Base-by-base conservation (phyloP, 2,113 vertebrate species). In the Rhizomys pruinosus region DNA sequence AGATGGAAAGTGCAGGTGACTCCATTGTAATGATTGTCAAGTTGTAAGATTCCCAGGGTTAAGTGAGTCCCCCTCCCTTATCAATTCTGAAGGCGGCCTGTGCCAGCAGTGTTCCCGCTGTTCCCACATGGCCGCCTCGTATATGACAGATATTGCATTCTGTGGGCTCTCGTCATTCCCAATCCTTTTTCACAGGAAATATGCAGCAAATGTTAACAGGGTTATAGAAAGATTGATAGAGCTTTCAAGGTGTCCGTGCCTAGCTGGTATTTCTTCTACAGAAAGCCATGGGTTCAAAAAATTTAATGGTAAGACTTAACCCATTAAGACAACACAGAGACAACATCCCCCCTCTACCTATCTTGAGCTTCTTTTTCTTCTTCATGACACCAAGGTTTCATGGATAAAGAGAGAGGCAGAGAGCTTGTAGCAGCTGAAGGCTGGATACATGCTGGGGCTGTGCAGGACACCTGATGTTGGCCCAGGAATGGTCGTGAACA, bases 171-270 rank as follows among this genome's bases (percentile, higher is more conserved):
- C 82, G 86, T 66, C 81, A 84, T 91, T 92, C 95, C 73, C 92
- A 66, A 86, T 77, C 88, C 77, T 72, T 96, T 95, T 93, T 95
- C 73, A 74, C 82, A 89, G 95, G 92, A 98, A 97, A 97, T 92
- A 96, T 7, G 78, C 86, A 90, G 69, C 3, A 68, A 68, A 79
- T 96, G 96, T 91, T 97, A 96, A 97, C 47, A 95, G 96, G 95
- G 95, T 96, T 94, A 97, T 12, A 42, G 93, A 85, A 88, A 97
- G 95, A 97, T 95, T 76, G 95, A 97, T 84, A 84, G 97, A 95
- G 91, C 93, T 96, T 93, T 94, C 97, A 94, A 77, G 90, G 93
- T 80, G 19, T 59, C 47, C 17, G 0, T 76, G 94, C 92, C 96
- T 76, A 9, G 74, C 90, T 93, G 90, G 34, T 90, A 93, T 95